Evolutionary conservation across 2,113 vertebrate genomes (phyloP), one percentile per base, ranked within the genome.

Genomic region (Dicaeum eximium): DNA sequence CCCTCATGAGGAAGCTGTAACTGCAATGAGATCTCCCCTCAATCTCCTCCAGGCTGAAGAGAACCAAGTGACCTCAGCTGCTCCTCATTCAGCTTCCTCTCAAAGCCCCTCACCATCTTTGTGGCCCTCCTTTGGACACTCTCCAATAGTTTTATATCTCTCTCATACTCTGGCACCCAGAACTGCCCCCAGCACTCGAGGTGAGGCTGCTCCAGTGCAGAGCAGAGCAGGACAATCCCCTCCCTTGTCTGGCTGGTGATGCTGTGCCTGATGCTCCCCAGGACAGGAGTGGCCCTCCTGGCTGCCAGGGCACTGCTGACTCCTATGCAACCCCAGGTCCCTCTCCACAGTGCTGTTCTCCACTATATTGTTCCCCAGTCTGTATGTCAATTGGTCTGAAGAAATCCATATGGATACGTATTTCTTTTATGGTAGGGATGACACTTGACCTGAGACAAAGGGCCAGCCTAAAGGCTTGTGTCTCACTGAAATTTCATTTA

Each of bases 201-300:
- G n/a, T 53, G 53, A 81, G 77, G 57, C 35, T 0, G 1, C 21
- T 9, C n/a, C 74, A 79, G 74, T 0, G 2, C 57, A 79, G 50
- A 42, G 57, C 57, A 61, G 54, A 53, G 35, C 3, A 1, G 66
- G 57, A 72, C 50, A 64, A 35, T 88, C 13, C 17, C 35, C 30
- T 48, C 40, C 74, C 66, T 42, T 25, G 40, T 6, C 17, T 0
- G 0, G 21, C 57, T 64, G 74, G 18, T 0, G 3, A 35, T 62
- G 57, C 57, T 71, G n/a, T 22, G 7, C 66, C 73, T 61, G 56
- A 47, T 61, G n/a, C 2, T 3, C 27, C 27, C 6, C 50, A 33
- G 31, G 57, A 57, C 48, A 48, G 0, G 0, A 10, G 0, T 54
- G 40, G 21, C 17, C 11, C 35, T 80, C 25, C 66, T 56, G 66